Conservation (phyloP, 2,113 vertebrate species). For the Urocitellus parryii region DNA sequence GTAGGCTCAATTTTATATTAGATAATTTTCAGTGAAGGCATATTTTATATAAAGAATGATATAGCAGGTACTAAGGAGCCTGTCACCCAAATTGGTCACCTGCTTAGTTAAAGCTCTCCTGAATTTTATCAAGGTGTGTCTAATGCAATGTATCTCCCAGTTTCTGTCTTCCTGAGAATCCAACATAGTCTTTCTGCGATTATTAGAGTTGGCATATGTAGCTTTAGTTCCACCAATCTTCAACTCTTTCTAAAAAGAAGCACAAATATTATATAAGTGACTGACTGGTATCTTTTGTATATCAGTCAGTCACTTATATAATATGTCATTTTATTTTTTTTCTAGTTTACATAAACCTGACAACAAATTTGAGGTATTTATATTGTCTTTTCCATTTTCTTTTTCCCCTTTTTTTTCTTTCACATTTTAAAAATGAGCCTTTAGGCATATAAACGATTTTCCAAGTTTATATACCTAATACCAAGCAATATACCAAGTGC, state of each 20-base stretch:
- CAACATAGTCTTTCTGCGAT: background rate
- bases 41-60: background rate
- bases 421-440: background rate
- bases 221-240: background rate
- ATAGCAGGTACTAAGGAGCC: background rate
- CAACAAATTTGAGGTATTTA: background rate
- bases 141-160: background rate
- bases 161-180: background rate
- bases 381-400: background rate
- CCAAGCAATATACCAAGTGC: background rate
- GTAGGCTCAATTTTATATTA: background rate
- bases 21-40: background rate
- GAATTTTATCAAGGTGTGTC: no score
- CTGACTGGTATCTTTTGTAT: no score
- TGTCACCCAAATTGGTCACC: background rate
- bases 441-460: slow-evolving; percentile 17
- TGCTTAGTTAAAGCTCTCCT: background rate
- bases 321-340: background rate
- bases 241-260: background rate
- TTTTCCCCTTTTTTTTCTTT: background rate
- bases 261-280: no score
- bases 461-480: background rate
- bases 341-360: slow-evolving; percentile 7
- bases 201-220: background rate
- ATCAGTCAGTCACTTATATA: background rate